Percentiles rank a stretch among this genome's conserved stretches.
These are phyloP conservation scores for Semaprochilodus insignis DNA, from an alignment of 2,797 vertebrate species.

Conservation along the genomic window DNA sequence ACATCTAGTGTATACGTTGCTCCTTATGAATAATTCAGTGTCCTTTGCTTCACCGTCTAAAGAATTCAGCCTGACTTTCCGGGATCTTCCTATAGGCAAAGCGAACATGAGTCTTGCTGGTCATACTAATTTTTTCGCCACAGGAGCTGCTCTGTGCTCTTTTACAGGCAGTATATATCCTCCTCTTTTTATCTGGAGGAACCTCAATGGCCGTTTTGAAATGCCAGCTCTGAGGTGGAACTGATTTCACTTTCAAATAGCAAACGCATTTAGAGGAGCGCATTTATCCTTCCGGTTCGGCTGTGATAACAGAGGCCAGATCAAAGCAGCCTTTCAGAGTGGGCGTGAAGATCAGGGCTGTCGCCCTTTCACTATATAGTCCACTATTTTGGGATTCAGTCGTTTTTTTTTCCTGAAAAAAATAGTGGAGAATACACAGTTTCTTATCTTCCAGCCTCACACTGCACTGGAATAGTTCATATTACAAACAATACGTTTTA, in stretches of 20 bases:
- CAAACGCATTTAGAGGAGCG: conserved; percentile 43
- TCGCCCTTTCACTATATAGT: not conserved
- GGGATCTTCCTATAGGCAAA: conserved; percentile 8
- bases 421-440: not conserved
- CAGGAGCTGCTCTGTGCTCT: conserved; percentile 41
- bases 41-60: not conserved
- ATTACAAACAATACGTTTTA: not conserved
- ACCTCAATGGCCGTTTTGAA: conserved; percentile 23
- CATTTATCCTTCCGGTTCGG: conserved; percentile 41
- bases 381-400: not conserved
- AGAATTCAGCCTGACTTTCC: not conserved
- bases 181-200: conserved; percentile 20
- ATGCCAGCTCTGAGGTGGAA: conserved; percentile 14
- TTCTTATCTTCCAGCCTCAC: not conserved
- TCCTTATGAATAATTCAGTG: conserved; percentile 15
- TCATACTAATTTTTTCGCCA: conserved; percentile 8
- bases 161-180: not conserved
- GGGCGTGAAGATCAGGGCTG: conserved; percentile 17
- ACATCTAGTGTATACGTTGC: not conserved
- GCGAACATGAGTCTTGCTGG: conserved; percentile 30
- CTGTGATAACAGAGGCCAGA: conserved; percentile 29
- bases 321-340: conserved; percentile 53
- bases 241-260: conserved; percentile 62
- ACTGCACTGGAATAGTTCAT: not conserved
- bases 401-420: no score